Evolutionary conservation across 1,140 invertebrate genomes (phyloP), one percentile per base, ranked within the genome.

Genomic region (Saccostrea cuccullata): DNA sequence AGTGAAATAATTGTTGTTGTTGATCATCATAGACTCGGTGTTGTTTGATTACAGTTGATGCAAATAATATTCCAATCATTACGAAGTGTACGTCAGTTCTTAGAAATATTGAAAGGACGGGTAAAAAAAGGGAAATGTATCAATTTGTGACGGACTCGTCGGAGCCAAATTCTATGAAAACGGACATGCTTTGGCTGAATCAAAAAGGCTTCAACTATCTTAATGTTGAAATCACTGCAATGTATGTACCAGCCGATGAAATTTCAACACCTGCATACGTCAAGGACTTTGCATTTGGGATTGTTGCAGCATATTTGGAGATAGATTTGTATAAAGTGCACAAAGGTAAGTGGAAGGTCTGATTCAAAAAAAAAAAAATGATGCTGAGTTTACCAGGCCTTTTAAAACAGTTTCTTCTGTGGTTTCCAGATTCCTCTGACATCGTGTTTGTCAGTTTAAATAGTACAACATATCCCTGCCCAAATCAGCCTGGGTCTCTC

Each of bases 81-180:
- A 87, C 86, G 3, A 77, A 87, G 23, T 67, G 67, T 0, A 64
- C 86, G 13, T 40, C 86, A 23, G 23, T 40, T 9, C 82, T 87
- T 73, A 64, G 47, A 36, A 64, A 67, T 30, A 84, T 87, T 56
- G 73, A 58, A 11, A 82, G 77, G 15, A 30, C 55, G 11, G 86
- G 86, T 0, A 23, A 82, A 0, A 23, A 30, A 47, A 17, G 0
- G 26, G 36, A 26, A 6, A 30, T 88, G 26, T 88, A 88, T 56
- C 36, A 82, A 58, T 88, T 84, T 20, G 73, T 84, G 60, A 64
- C 87, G 20, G 87, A 88, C 47, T 82, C 87, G 20, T 84, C 87
- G 6, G 47, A 84, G 20, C 87, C 87, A 55, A 84, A 88, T 20
- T 36, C 60, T 64, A 84, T 82, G 17, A 20, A 84, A 30, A 4